A percentile compares a stretch with the other conserved stretches of the same genome.
Conservation (phyloP, 2,113 vertebrate genomes). For the Notothenia rossii region DNA sequence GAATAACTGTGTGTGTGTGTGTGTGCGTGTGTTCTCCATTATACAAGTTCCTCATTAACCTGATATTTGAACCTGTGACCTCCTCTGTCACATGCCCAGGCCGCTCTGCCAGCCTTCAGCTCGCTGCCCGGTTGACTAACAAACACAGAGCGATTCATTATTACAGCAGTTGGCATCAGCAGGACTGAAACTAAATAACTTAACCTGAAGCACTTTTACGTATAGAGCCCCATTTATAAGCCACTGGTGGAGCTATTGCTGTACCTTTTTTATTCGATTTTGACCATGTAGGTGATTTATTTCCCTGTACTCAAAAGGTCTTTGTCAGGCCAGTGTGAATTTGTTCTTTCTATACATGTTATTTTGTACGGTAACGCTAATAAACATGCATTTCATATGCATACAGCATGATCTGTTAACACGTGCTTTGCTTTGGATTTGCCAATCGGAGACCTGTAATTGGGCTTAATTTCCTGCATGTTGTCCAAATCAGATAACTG, state of each 20-base stretch:
- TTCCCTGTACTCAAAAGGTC: slow-evolving; percentile 51
- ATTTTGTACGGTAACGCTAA: neutral
- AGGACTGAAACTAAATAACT: slow-evolving; percentile 64
- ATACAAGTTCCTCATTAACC: slow-evolving; percentile 59
- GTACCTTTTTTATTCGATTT: slow-evolving; percentile 48
- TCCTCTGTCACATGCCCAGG: slow-evolving; percentile 60
- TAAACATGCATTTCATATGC: slow-evolving; percentile 23
- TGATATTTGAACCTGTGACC: slow-evolving; percentile 65
- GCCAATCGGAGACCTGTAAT: slow-evolving; percentile 36
- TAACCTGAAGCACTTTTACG: slow-evolving; percentile 58
- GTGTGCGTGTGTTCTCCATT: slow-evolving; percentile 47
- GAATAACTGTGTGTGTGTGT: slow-evolving; percentile 23
- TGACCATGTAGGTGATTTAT: slow-evolving; percentile 49
- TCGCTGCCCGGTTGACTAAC: slow-evolving; percentile 52
- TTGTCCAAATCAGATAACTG: slow-evolving; percentile 66
- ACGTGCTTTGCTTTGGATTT: slow-evolving; percentile 28
- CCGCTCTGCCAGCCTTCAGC: slow-evolving; percentile 46
- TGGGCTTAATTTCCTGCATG: slow-evolving; percentile 50
- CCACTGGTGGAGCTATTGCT: slow-evolving; percentile 58
- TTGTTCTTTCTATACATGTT: slow-evolving; percentile 21
- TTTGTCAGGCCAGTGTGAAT: slow-evolving; percentile 37
- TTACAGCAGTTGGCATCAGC: slow-evolving; percentile 53
- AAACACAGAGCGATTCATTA: slow-evolving; percentile 50
- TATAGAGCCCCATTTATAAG: slow-evolving; percentile 60
- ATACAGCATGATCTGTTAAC: slow-evolving; percentile 41